These are phyloP conservation scores for Panulirus ornatus DNA, from an alignment of 1,140 invertebrate genomes.

Conservation along the genomic window DNA sequence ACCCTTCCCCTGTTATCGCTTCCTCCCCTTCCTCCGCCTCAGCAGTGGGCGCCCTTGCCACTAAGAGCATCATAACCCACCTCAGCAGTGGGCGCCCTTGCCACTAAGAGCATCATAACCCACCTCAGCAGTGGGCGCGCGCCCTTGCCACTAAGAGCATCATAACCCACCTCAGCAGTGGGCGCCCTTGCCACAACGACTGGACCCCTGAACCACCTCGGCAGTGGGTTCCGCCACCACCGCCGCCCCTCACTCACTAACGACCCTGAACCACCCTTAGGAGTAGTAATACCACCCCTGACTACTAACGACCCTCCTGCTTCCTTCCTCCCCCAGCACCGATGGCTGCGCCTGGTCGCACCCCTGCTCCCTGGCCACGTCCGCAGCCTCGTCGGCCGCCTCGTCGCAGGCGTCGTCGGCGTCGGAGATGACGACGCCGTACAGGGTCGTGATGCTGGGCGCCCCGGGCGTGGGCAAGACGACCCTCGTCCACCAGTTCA, in stretches of 20 bases:
- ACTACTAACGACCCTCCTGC: background rate
- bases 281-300: too few relatives aligned
- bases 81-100: too few relatives aligned
- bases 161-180: too few relatives aligned
- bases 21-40: too few relatives aligned
- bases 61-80: too few relatives aligned
- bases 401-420: conserved; percentile 73
- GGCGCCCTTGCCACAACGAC: too few relatives aligned
- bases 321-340: conserved; percentile 18
- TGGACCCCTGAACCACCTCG: background rate
- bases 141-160: too few relatives aligned
- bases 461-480: conserved; percentile 93
- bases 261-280: too few relatives aligned
- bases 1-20: background rate
- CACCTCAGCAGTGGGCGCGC: too few relatives aligned
- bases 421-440: conserved; percentile 77
- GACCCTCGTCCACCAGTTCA: conserved; percentile 92
- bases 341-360: conserved; percentile 71
- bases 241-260: too few relatives aligned
- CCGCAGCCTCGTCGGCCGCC: conserved; percentile 74
- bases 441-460: conserved; percentile 90
- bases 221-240: background rate
- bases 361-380: conserved; percentile 71
- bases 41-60: too few relatives aligned
- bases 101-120: too few relatives aligned